Evolutionary conservation across 2,113 vertebrate species (phyloP).

Genomic region (Irena cyanogastra): DNA sequence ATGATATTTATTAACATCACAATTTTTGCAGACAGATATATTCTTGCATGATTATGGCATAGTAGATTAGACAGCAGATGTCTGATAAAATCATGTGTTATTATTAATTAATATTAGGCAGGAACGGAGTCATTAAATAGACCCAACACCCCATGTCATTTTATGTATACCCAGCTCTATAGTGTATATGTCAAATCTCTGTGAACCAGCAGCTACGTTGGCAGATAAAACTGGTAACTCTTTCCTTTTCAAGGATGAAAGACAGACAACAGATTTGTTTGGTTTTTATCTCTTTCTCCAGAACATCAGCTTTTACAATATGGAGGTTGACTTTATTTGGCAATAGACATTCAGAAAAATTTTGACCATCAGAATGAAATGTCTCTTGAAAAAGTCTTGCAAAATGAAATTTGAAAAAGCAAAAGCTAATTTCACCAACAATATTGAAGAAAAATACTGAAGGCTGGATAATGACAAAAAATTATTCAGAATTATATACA

Average conservation of each 20-base stretch:
- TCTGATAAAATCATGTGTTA: neutral
- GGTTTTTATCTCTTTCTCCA: neutral
- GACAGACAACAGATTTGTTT: neutral
- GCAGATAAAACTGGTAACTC: neutral
- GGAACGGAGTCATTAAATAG: neutral
- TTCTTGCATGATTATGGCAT: neutral
- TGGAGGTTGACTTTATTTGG: neutral
- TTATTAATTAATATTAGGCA: neutral
- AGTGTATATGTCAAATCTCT: neutral
- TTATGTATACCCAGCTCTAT: neutral
- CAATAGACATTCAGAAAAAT: neutral
- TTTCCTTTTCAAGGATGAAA: neutral
- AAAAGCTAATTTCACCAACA: neutral
- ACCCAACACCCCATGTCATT: neutral
- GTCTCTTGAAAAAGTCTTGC: neutral
- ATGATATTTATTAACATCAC: neutral
- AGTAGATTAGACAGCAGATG: neutral
- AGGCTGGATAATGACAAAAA: neutral
- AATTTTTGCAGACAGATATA: neutral
- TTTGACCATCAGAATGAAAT: neutral
- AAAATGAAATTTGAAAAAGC: neutral
- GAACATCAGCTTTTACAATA: neutral
- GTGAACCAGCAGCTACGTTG: neutral
- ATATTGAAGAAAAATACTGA: neutral
- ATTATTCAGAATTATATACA: neutral